Evolutionary conservation across 2,113 vertebrate species (phyloP).

Genomic region (Corythaixoides concolor): DNA sequence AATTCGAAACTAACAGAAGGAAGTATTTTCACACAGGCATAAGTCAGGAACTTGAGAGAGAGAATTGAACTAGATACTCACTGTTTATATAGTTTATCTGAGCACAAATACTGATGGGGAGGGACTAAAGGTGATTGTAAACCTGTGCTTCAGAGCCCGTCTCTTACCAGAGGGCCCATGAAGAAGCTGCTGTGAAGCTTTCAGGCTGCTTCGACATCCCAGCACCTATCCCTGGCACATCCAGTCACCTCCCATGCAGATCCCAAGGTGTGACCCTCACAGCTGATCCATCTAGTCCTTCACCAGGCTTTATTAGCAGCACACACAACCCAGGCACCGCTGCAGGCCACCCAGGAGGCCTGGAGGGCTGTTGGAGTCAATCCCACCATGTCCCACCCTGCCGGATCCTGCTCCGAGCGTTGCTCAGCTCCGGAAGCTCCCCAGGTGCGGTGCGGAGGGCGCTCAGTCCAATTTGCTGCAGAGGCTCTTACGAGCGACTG

Average conservation of each 20-base stretch:
- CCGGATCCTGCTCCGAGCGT: fast-evolving
- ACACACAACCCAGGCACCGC: fast-evolving
- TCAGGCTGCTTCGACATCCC: background rate
- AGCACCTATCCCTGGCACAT: background rate
- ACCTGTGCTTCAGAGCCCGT: background rate
- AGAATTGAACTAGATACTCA: background rate
- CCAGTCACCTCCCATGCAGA: background rate
- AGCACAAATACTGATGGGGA: background rate
- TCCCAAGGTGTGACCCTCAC: background rate
- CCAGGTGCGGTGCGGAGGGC: background rate
- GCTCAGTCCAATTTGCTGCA: fast-evolving
- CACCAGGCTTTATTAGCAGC: background rate
- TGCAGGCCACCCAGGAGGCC: background rate
- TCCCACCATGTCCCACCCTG: fast-evolving
- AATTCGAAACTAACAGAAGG: background rate
- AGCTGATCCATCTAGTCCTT: fast-evolving
- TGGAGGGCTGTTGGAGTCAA: fast-evolving
- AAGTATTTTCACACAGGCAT: background rate
- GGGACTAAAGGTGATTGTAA: background rate
- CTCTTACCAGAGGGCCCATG: background rate
- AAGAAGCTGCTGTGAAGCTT: background rate
- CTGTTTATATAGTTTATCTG: background rate
- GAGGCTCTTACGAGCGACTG: background rate
- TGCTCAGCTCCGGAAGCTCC: background rate
- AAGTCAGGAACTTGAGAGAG: background rate